These are phyloP conservation scores for Tinamus major DNA, from an alignment of 2,797 vertebrate species.

Conservation along the genomic window DNA sequence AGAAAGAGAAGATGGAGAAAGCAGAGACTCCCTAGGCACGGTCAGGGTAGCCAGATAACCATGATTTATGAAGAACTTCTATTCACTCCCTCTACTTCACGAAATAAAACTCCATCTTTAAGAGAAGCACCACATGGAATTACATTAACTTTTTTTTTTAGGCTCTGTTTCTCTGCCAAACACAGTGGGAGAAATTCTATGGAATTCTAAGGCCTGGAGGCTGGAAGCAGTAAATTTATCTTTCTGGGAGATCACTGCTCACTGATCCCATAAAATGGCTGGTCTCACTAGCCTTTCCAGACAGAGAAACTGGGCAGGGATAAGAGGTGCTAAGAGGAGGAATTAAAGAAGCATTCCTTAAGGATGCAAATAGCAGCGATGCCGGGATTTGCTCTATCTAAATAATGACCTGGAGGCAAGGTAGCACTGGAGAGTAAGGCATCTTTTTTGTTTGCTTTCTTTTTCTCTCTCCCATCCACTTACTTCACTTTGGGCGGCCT, in stretches of 20 bases:
- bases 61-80: not conserved
- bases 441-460: not conserved
- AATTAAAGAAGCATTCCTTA: conserved; percentile 5
- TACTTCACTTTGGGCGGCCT: not conserved
- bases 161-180: conserved; percentile 7
- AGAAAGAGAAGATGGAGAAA: not conserved
- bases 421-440: not conserved
- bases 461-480: not conserved
- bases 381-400: not conserved
- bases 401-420: not conserved
- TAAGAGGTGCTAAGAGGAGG: conserved; percentile 52
- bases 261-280: conserved; percentile 10
- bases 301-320: conserved; percentile 10
- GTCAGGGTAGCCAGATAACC: not conserved
- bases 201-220: not conserved
- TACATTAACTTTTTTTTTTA: not conserved
- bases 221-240: conserved; percentile 15
- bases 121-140: conserved; percentile 33
- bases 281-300: conserved; percentile 15
- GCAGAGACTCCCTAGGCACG: not conserved
- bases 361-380: conserved; percentile 18
- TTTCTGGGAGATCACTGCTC: not conserved
- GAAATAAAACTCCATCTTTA: not conserved
- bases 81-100: not conserved
- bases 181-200: not conserved